Evolutionary conservation across 2,113 vertebrate genomes (phyloP), one percentile per base, ranked within the genome.

Genomic region (Hiodon alosoides): DNA sequence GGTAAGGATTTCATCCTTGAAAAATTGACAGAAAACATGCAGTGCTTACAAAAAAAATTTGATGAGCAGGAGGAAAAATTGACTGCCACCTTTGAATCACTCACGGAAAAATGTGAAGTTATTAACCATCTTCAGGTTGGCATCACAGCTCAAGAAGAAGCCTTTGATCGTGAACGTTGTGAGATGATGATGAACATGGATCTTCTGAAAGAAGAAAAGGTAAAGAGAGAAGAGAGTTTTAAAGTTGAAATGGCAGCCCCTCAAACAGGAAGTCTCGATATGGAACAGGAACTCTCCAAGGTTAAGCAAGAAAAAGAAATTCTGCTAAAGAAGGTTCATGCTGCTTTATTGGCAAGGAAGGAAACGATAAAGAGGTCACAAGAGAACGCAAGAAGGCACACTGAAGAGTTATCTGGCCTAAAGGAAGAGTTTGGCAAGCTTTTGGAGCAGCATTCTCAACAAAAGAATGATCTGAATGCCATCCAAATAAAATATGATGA

Each of bases 261-360:
- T 13, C 0, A 57, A 14, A 31, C 65, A 16, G 46, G 74, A 46
- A 76, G 67, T 54, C 74, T 72, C 1, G 80, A 82, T 17, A 71
- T 86, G 14, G 46, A 81, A 75, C 82, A 78, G 1, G 77, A 86
- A 59, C 73, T 88, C 0, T 65, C 72, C 3, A 83, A 85, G 7
- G 66, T 91, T 11, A 87, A 86, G 68, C 79, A 80, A 13, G 92
- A 94, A 73, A 93, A 93, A 50, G 83, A 86, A 7, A 75, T 77
- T 11, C 76, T 94, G 0, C 85, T 93, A 79, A 91, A 86, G 61
- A 93, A 94, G 77, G 84, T 87, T n/a, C 87, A 92, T 77, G 89
- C 87, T 47, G 88, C 91, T 0, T 64, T 94, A 80, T 75, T 91
- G 60, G 83, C 87, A 1, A 84, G 84, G 55, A 87, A 91, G 79